A percentile compares a stretch with the other conserved stretches of the same genome.
phyloP scores from a whole-genome alignment of 2,888 invertebrate genomes.

The Carterocephalus palaemon region DNA sequence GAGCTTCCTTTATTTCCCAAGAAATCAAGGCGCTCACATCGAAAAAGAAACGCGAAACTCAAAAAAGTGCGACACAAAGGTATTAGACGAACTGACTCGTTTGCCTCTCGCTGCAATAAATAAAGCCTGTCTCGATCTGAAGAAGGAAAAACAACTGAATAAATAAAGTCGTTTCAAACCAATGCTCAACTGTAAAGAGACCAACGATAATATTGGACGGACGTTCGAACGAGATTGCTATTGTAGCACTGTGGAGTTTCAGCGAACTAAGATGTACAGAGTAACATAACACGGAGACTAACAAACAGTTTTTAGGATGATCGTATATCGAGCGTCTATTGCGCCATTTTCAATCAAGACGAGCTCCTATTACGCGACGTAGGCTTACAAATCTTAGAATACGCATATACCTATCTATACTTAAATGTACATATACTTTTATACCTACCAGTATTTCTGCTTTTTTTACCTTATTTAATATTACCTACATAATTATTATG shows the following conservation, averaged over 20 bases:
- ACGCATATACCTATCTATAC: too few species aligned
- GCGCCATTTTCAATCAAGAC: too few species aligned
- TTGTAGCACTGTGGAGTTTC: background rate
- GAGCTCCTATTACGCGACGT: too few species aligned
- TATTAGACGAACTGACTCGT: conserved; percentile 8
- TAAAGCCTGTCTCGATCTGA: background rate
- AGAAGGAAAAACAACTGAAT: conserved; percentile 4
- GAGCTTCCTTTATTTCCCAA: too few species aligned
- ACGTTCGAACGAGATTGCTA: background rate
- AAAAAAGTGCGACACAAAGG: background rate
- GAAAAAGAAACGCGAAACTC: background rate
- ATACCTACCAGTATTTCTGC: too few species aligned
- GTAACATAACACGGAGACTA: too few species aligned
- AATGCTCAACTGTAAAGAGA: conserved; percentile 2
- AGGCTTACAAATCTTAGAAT: too few species aligned
- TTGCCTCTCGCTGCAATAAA: conserved; percentile 3
- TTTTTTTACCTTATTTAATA: too few species aligned
- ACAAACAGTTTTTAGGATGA: too few species aligned
- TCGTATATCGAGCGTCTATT: too few species aligned
- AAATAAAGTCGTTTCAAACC: conserved; percentile 8
- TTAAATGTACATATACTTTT: background rate
- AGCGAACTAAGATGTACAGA: too few species aligned
- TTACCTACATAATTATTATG: too few species aligned
- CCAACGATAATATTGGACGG: conserved; percentile 1
- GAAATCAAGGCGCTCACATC: background rate